phyloP scores from a whole-genome alignment of 2,113 vertebrate genomes.

The Phasianus colchicus region DNA sequence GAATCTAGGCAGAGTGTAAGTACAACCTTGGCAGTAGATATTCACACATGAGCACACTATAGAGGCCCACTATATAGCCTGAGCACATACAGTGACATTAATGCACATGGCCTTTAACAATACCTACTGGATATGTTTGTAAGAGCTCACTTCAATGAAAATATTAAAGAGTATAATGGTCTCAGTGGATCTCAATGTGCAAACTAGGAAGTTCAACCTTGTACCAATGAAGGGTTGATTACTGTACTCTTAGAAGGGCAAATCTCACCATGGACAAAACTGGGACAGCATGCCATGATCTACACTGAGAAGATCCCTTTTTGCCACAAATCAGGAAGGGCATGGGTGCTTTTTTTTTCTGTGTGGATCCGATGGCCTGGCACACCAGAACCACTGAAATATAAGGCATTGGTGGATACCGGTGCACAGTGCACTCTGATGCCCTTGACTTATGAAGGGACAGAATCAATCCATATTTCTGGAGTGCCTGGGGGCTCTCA shows the following conservation, averaged over 20 bases:
- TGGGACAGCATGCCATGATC: neutral
- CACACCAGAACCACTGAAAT: no score
- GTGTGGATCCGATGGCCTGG: no score
- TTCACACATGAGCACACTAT: rapidly evolving
- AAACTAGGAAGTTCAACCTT: rapidly evolving
- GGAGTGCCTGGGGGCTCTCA: no score
- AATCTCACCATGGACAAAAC: rapidly evolving
- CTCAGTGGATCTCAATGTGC: neutral
- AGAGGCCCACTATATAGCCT: neutral
- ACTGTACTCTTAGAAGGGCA: neutral
- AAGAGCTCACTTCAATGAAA: neutral
- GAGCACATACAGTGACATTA: rapidly evolving
- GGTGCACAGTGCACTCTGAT: no score
- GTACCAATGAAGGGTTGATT: neutral
- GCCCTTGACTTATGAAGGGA: no score
- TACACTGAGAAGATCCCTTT: neutral
- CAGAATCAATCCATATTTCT: no score
- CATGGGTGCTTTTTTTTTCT: neutral
- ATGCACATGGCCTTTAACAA: neutral
- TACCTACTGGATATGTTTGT: neutral
- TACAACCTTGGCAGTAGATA: neutral
- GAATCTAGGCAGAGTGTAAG: neutral
- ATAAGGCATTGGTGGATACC: no score
- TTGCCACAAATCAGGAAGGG: neutral
- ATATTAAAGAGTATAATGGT: no score